A percentile compares a stretch with the other conserved stretches of the same genome.
These are phyloP conservation scores for Salvelinus fontinalis DNA, from an alignment of 2,113 vertebrate species.

Conservation along the genomic window DNA sequence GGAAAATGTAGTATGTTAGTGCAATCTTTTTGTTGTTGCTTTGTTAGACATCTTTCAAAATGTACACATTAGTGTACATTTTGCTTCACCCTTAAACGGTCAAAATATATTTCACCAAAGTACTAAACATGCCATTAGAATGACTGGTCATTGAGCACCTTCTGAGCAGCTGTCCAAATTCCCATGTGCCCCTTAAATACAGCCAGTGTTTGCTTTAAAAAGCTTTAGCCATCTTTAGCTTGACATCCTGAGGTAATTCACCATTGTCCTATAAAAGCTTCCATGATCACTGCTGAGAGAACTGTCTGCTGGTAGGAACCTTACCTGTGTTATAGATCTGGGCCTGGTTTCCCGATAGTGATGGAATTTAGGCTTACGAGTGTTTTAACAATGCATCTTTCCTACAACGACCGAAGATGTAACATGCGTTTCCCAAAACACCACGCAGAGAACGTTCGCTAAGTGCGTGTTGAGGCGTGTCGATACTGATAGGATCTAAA, in stretches of 20 bases:
- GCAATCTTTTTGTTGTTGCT: neutral
- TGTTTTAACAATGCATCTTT: too few relatives aligned
- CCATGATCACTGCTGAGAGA: slow-evolving; percentile 6
- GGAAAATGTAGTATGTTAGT: neutral
- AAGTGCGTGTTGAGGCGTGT: too few relatives aligned
- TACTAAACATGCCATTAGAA: slow-evolving; percentile 43
- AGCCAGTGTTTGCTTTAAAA: slow-evolving; percentile 13
- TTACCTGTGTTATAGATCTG: neutral
- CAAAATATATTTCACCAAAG: slow-evolving; percentile 24
- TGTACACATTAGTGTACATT: slow-evolving; percentile 19
- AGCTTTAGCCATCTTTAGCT: slow-evolving; percentile 25
- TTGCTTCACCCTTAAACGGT: slow-evolving; percentile 11
- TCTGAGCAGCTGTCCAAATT: neutral
- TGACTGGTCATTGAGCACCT: slow-evolving; percentile 13
- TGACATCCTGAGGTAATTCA: slow-evolving; percentile 27
- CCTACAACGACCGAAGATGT: too few relatives aligned
- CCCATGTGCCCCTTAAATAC: neutral
- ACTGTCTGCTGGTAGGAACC: neutral
- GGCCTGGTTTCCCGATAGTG: too few relatives aligned
- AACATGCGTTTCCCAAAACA: too few relatives aligned
- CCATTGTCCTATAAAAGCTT: slow-evolving; percentile 16
- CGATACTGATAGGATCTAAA: too few relatives aligned
- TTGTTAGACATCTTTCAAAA: neutral
- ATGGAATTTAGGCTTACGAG: too few relatives aligned
- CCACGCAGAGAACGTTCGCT: too few relatives aligned